A percentile compares a stretch with the other conserved stretches of the same genome.
Evolutionary conservation across 2,113 vertebrate genomes (phyloP).

Genomic region (Eupsittula cactorum): DNA sequence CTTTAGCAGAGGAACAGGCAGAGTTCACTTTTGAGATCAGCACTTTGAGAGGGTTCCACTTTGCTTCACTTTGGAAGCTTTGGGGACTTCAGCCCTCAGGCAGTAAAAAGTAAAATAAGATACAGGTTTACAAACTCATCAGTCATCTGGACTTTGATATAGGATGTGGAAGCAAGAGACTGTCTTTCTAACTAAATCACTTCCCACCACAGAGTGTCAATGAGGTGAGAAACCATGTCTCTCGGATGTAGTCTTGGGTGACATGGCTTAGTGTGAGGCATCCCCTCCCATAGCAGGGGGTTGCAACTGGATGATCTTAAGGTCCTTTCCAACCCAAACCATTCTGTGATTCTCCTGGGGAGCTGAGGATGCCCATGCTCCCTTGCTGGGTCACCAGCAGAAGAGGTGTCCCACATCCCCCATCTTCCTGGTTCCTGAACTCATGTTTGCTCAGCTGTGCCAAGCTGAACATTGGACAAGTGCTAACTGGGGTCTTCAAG

Average conservation of each 20-base stretch:
- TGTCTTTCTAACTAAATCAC: neutral
- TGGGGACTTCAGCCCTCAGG: neutral
- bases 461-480: neutral
- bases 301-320: neutral
- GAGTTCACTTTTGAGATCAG: neutral
- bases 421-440: neutral
- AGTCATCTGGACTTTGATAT: neutral
- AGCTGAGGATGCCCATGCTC: neutral
- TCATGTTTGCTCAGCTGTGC: neutral
- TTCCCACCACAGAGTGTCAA: neutral
- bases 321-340: neutral
- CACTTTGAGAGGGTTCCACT: neutral
- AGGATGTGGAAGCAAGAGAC: neutral
- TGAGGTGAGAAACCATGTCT: neutral
- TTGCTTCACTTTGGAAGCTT: neutral
- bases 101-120: neutral
- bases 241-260: neutral
- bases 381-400: neutral
- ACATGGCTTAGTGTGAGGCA: neutral
- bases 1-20: neutral
- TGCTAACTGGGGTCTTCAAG: neutral
- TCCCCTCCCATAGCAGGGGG: neutral
- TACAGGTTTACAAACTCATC: neutral
- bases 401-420: accelerated
- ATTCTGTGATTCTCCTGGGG: neutral